These are phyloP conservation scores for Piaya cayana DNA, from an alignment of 2,113 vertebrate genomes.

Conservation along the genomic window DNA sequence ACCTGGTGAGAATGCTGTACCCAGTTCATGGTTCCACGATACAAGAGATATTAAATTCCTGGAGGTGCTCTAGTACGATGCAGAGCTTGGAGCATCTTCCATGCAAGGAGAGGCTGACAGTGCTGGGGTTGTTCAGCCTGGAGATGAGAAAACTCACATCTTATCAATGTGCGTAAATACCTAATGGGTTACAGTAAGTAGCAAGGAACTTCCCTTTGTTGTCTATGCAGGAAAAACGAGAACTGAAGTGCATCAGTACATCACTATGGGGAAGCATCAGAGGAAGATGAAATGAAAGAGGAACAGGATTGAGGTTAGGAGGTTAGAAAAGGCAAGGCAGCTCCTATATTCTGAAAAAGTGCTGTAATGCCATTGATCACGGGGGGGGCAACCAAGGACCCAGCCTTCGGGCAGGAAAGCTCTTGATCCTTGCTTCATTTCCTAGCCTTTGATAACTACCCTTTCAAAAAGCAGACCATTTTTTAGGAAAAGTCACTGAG, in stretches of 20 bases:
- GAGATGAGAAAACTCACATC: background rate
- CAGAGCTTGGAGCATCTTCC: background rate
- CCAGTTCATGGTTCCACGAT: background rate
- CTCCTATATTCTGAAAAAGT: background rate
- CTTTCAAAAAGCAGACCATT: background rate
- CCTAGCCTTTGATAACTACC: background rate
- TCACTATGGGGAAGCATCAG: accelerated
- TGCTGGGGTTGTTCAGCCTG: background rate
- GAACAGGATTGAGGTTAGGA: background rate
- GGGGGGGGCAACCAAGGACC: background rate
- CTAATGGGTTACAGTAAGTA: too few species aligned
- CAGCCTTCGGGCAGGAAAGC: background rate
- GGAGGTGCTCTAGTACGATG: background rate
- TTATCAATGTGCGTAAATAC: background rate
- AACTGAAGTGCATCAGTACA: background rate
- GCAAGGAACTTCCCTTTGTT: background rate
- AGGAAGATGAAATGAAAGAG: background rate
- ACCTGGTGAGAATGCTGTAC: background rate
- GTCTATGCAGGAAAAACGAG: accelerated
- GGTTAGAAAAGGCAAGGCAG: accelerated
- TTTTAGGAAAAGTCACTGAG: background rate
- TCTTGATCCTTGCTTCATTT: accelerated
- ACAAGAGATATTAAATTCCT: background rate
- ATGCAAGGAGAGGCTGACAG: background rate
- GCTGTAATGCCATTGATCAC: background rate